Evolutionary conservation across 2,888 invertebrate species (phyloP), one percentile per base, ranked within the genome.

Genomic region (Heliothis peltigera): DNA sequence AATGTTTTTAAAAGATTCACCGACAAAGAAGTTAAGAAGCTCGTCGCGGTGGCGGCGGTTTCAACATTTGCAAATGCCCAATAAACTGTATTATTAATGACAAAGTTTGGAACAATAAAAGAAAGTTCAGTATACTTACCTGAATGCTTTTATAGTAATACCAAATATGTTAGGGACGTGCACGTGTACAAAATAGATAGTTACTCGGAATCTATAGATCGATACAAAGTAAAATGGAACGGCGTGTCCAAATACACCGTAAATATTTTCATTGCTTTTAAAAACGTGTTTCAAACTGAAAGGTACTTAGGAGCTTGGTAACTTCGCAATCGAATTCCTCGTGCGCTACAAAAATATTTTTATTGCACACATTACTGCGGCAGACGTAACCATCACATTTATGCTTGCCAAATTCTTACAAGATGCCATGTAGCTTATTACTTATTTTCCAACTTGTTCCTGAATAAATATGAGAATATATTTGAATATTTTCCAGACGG

Each of bases 351-450:
- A 64, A 65, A 70, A 75, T 65, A 77, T 77, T 78, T 82, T 83
- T 84, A 84, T 77, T 71, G 68, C 80, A 53, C 63, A 75, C 65
- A 77, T 79, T 77, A 72, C 67, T 60, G 61, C 72, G 64, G 73
- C 64, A 68, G 71, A 82, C 80, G 85, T 85, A 88, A 88, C 81
- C 85, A 81, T 64, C 73, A 70, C 68, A 67, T 81, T 79, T 77
- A 74, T 70, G 64, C 49, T 80, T 81, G 75, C 81, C 84, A 83
- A 84, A 81, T 82, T 81, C 69, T 70, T 71, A 76, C 67, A 64
- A 54, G 59, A 49, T 43, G 32, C 47, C 44, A 42, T 63, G 64
- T 54, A 52, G 68, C 71, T 62, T 66, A 39, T 67, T 65, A 60
- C 62, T 78, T 82, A 79, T 76, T 81, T 75, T 74, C 73, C 75